Conservation (phyloP, 2,797 vertebrate species). For the Muraenolepis orangiensis region DNA sequence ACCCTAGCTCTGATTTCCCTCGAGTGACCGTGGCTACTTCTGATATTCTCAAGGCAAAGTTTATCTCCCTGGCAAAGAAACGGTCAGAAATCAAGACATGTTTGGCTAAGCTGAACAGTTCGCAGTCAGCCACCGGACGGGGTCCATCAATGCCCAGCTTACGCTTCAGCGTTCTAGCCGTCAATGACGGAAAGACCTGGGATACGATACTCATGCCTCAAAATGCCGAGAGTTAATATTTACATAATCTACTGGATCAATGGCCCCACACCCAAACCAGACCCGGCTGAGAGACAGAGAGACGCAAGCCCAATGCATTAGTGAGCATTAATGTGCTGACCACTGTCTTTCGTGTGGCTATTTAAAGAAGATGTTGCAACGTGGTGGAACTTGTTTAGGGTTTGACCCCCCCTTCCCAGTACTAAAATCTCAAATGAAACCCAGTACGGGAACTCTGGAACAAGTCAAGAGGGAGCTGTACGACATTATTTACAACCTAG, state of each 20-base stretch:
- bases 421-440: background rate
- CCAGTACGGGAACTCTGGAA: background rate
- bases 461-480: background rate
- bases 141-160: conserved; percentile 30
- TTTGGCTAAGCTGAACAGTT: conserved; percentile 40
- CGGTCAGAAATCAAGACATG: conserved; percentile 48
- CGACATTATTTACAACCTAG: background rate
- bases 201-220: background rate
- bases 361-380: background rate
- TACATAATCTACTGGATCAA: background rate
- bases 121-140: background rate
- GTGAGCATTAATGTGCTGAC: background rate
- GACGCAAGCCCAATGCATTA: background rate
- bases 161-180: conserved; percentile 20
- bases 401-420: background rate
- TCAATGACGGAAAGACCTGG: conserved; percentile 12
- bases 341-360: background rate
- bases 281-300: background rate
- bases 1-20: conserved; percentile 65
- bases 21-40: conserved; percentile 44
- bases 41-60: conserved; percentile 50
- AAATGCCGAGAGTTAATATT: background rate
- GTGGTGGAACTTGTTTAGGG: background rate
- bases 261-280: background rate
- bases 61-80: conserved; percentile 48